Evolutionary conservation across 37 sponge, comb jelly and placozoan genomes (phyloP).

Genomic region (Beroe forskalii): DNA sequence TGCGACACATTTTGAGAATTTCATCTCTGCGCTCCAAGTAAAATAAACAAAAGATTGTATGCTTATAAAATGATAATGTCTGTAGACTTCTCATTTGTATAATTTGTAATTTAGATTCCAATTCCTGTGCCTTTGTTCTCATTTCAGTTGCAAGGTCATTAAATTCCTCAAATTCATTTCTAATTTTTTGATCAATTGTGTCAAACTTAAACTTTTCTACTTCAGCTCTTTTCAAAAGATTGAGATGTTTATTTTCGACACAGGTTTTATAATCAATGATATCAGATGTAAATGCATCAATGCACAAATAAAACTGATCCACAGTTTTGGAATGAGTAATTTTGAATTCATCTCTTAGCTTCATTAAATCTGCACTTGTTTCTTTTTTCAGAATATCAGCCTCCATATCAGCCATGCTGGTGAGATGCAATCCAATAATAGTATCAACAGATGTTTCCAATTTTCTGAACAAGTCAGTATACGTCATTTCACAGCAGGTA

Average conservation of each 20-base stretch:
- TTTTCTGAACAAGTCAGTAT: background rate
- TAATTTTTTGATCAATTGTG: background rate
- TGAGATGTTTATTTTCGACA: background rate
- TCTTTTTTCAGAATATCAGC: background rate
- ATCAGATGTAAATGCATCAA: background rate
- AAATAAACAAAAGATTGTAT: constrained; percentile 25
- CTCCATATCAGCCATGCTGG: background rate
- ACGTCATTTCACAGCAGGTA: background rate
- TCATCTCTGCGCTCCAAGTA: background rate
- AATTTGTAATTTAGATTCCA: background rate
- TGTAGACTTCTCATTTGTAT: background rate
- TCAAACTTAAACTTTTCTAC: background rate
- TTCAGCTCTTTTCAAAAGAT: background rate
- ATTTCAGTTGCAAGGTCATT: constrained; percentile 17
- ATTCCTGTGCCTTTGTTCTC: background rate
- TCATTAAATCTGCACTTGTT: constrained; percentile 8
- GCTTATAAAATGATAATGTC: constrained; percentile 12
- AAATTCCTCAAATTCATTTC: constrained; percentile 43
- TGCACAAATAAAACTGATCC: background rate
- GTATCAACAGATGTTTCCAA: background rate
- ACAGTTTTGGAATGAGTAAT: background rate
- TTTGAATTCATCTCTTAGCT: background rate
- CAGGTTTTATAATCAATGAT: background rate
- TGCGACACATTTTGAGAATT: background rate
- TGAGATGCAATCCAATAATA: background rate